A percentile compares a stretch with the other conserved stretches of the same genome.
These are phyloP conservation scores for Chromis chromis DNA, from an alignment of 2,797 vertebrate genomes.

Conservation along the genomic window DNA sequence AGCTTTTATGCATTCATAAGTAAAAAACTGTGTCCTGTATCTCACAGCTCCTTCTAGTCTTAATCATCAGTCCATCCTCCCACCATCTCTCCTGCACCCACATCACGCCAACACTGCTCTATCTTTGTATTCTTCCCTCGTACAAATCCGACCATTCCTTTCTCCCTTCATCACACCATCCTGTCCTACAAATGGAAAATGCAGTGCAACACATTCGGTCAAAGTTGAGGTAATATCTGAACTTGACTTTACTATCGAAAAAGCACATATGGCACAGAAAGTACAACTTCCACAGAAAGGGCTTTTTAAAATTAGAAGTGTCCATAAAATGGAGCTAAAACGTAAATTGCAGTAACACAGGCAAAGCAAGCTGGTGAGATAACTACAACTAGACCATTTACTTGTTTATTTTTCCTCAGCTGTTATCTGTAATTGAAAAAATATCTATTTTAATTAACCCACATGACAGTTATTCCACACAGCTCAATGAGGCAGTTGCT, in stretches of 20 bases:
- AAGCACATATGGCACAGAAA: not conserved
- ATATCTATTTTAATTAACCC: not conserved
- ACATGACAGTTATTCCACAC: not conserved
- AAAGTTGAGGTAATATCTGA: not conserved
- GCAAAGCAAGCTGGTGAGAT: not conserved
- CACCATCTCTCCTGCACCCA: constrained; percentile 24
- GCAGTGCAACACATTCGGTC: not conserved
- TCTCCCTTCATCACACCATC: not conserved
- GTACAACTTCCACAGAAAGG: not conserved
- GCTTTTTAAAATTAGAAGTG: not conserved
- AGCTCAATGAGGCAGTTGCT: not conserved
- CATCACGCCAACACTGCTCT: constrained; percentile 16
- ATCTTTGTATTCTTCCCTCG: not conserved
- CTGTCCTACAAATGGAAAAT: not conserved
- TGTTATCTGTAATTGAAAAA: not conserved
- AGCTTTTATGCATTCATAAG: constrained; percentile 16
- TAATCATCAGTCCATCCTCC: constrained; percentile 32
- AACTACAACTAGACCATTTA: not conserved
- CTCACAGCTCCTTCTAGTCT: not conserved
- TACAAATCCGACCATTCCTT: not conserved
- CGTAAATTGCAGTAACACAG: not conserved
- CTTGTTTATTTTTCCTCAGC: not conserved
- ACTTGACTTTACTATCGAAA: too few relatives aligned
- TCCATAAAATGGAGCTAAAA: not conserved
- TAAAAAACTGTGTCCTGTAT: constrained; percentile 3